A percentile compares a stretch with the other conserved stretches of the same genome.
Evolutionary conservation across 2,797 vertebrate species (phyloP).

Genomic region (Steatocranus sp.): DNA sequence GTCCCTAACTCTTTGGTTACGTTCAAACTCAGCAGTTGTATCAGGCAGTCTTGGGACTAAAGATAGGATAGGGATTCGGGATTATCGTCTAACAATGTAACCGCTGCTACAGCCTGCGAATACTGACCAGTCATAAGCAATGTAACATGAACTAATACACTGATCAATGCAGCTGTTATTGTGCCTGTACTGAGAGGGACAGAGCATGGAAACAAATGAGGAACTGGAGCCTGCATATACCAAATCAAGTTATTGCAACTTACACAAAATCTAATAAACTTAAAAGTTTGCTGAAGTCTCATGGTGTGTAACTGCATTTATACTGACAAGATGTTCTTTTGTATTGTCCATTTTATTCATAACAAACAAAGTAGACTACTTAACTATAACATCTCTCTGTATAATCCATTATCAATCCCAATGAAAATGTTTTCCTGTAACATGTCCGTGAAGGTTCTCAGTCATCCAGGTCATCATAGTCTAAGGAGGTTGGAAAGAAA

Average conservation of each 20-base stretch:
- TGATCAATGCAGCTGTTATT: not conserved
- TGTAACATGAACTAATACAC: not conserved
- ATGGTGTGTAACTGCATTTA: not conserved
- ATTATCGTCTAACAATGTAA: not conserved
- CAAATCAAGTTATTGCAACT: not conserved
- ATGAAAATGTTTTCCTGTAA: not conserved
- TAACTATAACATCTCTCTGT: not conserved
- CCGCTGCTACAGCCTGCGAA: not conserved
- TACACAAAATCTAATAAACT: too few relatives aligned
- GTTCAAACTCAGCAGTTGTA: not conserved
- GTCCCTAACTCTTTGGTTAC: not conserved
- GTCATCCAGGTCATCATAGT: not conserved
- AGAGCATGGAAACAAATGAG: not conserved
- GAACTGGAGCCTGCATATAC: not conserved
- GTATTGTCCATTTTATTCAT: not conserved
- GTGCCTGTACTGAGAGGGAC: not conserved
- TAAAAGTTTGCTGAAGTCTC: not conserved
- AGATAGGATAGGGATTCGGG: not conserved
- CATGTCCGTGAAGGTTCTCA: not conserved
- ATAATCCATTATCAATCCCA: not conserved
- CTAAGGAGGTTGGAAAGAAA: not conserved
- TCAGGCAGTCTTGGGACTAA: not conserved
- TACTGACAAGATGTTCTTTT: not conserved
- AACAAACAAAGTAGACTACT: not conserved
- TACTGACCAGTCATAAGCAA: not conserved